Evolutionary conservation across 2,888 invertebrate species (phyloP).

Genomic region (Callimorpha dominula): DNA sequence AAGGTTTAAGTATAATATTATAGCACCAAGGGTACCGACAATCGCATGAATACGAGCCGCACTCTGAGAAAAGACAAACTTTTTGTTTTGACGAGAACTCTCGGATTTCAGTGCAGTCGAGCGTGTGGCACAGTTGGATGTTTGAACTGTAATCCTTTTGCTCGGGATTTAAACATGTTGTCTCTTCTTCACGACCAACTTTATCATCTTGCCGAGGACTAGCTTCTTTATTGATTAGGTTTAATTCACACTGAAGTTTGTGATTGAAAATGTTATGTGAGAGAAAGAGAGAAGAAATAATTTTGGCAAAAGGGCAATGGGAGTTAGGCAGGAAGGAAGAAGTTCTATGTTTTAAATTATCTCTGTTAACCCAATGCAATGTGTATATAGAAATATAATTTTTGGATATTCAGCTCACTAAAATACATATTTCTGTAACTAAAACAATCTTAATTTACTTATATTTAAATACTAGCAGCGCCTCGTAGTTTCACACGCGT

Average conservation of each 20-base stretch:
- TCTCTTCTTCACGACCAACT: constrained; percentile 20
- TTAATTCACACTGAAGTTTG: constrained; percentile 7
- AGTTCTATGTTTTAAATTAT: no score
- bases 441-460: no score
- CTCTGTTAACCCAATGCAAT: no score
- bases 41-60: constrained; percentile 27
- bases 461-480: no score
- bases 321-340: neutral
- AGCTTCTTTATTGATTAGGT: constrained; percentile 14
- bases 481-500: no score
- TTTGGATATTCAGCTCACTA: no score
- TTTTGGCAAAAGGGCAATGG: neutral
- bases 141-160: constrained; percentile 41
- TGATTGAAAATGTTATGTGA: neutral
- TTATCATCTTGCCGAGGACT: constrained; percentile 8
- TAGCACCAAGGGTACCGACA: constrained; percentile 4
- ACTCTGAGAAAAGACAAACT: constrained; percentile 33
- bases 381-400: no score
- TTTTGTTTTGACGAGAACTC: constrained; percentile 43
- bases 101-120: constrained; percentile 33
- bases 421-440: no score
- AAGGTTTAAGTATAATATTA: constrained; percentile 3
- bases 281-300: neutral
- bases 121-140: constrained; percentile 33
- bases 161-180: constrained; percentile 30